Percentiles rank a stretch among this genome's conserved stretches.
Evolutionary conservation across 2,797 vertebrate species (phyloP).

Genomic region (Meda fulgida): DNA sequence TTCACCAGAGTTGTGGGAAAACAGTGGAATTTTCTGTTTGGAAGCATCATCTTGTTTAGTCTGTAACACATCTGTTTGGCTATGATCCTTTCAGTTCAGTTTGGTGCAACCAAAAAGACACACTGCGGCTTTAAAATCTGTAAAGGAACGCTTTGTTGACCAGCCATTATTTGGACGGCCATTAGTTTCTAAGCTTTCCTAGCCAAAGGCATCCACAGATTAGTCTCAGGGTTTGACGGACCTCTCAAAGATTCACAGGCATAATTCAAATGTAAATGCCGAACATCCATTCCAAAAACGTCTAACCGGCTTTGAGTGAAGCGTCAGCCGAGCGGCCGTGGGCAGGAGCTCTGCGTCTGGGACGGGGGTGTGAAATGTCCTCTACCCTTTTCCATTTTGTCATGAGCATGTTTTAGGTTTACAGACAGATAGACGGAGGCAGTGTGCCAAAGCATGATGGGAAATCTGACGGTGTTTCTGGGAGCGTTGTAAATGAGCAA

Average conservation of each 20-base stretch:
- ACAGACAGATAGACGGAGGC: background rate
- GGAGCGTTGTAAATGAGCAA: background rate
- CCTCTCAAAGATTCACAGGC: conserved; percentile 63
- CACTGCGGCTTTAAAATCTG: background rate
- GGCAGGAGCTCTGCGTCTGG: conserved; percentile 43
- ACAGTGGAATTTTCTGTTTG: background rate
- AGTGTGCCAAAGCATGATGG: conserved; percentile 1
- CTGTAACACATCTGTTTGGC: background rate
- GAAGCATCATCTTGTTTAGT: background rate
- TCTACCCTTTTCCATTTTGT: conserved; percentile 62
- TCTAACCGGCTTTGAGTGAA: conserved; percentile 67
- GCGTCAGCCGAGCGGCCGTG: conserved; percentile 35
- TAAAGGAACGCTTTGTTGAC: background rate
- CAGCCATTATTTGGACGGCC: conserved; percentile 8
- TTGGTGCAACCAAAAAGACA: background rate
- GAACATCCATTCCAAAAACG: conserved; percentile 61
- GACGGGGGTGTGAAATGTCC: conserved; percentile 47
- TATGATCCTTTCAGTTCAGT: background rate
- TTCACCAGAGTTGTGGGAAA: background rate
- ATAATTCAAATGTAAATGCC: conserved; percentile 70
- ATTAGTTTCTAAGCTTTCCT: conserved; percentile 44
- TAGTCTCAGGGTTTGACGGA: conserved; percentile 58
- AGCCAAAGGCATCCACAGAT: conserved; percentile 55
- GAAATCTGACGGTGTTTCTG: background rate
- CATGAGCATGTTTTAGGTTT: conserved; percentile 31